phyloP scores from a whole-genome alignment of 1,140 invertebrate genomes.

The Ostrea edulis region DNA sequence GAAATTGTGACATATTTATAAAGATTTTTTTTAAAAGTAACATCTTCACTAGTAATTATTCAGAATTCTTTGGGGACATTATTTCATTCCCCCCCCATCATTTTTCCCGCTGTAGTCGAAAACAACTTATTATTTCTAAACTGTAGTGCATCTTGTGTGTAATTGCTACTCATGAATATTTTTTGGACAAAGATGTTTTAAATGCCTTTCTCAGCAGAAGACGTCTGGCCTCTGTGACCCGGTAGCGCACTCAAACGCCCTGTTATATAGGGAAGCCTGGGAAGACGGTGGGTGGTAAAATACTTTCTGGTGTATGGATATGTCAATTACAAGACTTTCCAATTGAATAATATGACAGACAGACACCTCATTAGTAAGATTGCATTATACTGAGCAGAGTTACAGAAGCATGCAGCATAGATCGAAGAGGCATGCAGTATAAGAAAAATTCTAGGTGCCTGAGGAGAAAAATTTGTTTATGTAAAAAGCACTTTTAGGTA shows the following conservation, averaged over 20 bases:
- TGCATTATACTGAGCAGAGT: not conserved
- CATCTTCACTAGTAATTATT: no score
- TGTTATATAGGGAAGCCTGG: not conserved
- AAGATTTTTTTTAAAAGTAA: no score
- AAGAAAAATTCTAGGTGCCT: not conserved
- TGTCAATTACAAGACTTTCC: slow-evolving; percentile 6
- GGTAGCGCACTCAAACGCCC: not conserved
- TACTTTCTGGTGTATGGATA: not conserved
- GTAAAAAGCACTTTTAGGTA: not conserved
- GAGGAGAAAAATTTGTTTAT: no score
- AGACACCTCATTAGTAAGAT: slow-evolving; percentile 15
- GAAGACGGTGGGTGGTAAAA: slow-evolving; percentile 10
- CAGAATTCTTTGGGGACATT: no score
- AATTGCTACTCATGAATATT: not conserved
- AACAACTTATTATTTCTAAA: slow-evolving; percentile 1
- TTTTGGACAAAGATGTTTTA: slow-evolving; percentile 15
- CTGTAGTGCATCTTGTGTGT: not conserved
- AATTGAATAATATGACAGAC: slow-evolving; percentile 36
- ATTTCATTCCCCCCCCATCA: not conserved
- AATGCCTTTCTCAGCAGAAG: slow-evolving; percentile 27
- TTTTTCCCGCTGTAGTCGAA: not conserved
- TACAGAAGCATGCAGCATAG: not conserved
- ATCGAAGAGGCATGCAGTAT: not conserved
- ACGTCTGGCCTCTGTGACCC: not conserved
- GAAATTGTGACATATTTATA: no score